phyloP scores from a whole-genome alignment of 1,140 invertebrate species.

The Leptinotarsa lineolata region DNA sequence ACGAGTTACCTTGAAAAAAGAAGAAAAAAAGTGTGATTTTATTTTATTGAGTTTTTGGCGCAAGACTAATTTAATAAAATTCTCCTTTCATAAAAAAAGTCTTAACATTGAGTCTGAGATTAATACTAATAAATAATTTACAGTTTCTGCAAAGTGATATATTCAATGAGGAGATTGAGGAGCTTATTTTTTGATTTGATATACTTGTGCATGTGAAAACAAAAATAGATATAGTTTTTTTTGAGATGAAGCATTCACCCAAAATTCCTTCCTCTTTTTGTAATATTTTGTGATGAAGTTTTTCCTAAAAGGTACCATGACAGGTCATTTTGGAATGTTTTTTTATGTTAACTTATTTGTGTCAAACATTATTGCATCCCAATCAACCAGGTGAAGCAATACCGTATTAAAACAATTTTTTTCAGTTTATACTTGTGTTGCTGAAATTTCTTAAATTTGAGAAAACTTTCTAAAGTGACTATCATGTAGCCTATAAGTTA shows the following conservation, averaged over 20 bases:
- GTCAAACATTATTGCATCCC: too few relatives aligned
- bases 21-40: conserved; percentile 22
- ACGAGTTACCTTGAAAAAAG: conserved; percentile 28
- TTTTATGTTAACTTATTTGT: background rate
- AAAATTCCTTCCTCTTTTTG: background rate
- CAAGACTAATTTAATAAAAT: background rate
- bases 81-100: background rate
- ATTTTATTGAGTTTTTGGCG: conserved; percentile 24
- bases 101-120: conserved; percentile 8
- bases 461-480: background rate
- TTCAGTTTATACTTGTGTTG: too few relatives aligned
- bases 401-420: background rate
- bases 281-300: conserved; percentile 6
- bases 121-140: conserved; percentile 9
- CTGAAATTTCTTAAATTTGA: background rate
- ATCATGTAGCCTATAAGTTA: background rate
- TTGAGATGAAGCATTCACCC: background rate
- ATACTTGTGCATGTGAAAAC: conserved; percentile 5
- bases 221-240: conserved; percentile 1
- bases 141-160: conserved; percentile 12
- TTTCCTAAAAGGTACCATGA: background rate
- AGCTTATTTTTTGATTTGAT: conserved; percentile 26
- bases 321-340: background rate
- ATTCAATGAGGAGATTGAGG: conserved; percentile 15
- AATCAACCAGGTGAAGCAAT: too few relatives aligned